A percentile compares a stretch with the other conserved stretches of the same genome.
phyloP scores from a whole-genome alignment of 2,797 vertebrate species.

The Syndactyla subalaris region DNA sequence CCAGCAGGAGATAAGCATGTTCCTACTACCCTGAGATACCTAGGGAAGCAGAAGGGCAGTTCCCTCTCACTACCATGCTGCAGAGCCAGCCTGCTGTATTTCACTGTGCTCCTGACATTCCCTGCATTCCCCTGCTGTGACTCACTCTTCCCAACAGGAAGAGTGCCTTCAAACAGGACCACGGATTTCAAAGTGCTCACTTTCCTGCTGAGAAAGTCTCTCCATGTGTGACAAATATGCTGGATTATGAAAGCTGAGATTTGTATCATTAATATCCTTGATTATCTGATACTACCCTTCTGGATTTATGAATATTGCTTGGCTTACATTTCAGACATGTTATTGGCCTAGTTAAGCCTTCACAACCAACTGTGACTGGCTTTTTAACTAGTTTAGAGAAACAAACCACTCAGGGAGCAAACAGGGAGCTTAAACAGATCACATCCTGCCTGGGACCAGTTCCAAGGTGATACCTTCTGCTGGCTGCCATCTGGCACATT shows the following conservation, averaged over 20 bases:
- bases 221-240: neutral
- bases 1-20: neutral
- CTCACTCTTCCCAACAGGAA: neutral
- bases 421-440: neutral
- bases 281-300: neutral
- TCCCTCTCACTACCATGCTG: neutral
- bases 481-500: neutral
- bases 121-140: neutral
- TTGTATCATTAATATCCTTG: neutral
- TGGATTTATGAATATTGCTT: neutral
- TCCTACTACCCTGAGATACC: neutral
- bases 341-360: neutral
- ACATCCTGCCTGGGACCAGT: neutral
- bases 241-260: neutral
- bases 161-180: neutral
- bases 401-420: neutral
- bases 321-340: neutral
- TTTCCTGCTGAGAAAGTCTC: neutral
- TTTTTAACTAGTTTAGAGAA: neutral
- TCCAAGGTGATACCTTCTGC: neutral
- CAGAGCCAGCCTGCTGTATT: neutral
- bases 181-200: neutral
- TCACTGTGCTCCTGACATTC: slow-evolving; percentile 4
- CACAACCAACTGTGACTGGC: neutral
- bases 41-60: neutral